Conservation (phyloP, 2,113 vertebrate species). For the Progne subis region DNA sequence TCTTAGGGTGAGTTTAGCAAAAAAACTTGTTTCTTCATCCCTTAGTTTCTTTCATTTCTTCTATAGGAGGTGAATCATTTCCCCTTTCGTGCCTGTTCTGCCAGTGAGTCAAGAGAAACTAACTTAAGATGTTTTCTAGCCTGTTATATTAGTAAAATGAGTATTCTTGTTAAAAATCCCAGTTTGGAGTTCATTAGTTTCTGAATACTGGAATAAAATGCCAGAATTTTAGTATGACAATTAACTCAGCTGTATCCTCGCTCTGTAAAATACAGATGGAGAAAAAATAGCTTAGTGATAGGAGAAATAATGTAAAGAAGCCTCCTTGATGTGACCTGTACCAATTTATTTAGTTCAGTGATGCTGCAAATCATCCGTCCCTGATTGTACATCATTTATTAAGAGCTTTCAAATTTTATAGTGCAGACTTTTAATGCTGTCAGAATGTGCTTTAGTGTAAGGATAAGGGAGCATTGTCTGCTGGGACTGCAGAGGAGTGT, state of each 20-base stretch:
- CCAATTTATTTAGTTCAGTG: background rate
- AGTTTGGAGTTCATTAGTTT: background rate
- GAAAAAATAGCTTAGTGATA: background rate
- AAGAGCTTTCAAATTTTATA: background rate
- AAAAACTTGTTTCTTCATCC: background rate
- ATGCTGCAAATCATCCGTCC: background rate
- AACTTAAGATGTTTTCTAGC: background rate
- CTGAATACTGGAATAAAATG: background rate
- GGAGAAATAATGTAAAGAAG: background rate
- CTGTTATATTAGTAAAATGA: background rate
- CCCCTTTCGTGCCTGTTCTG: background rate
- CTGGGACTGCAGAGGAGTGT: background rate
- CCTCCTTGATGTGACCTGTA: background rate
- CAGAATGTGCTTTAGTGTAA: background rate
- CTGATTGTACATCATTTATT: constrained; percentile 7
- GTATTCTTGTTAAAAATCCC: background rate
- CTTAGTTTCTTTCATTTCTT: background rate
- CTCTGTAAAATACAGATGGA: background rate
- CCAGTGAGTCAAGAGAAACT: background rate
- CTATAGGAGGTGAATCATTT: background rate
- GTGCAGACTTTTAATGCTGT: background rate
- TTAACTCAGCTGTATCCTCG: background rate
- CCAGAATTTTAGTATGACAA: background rate
- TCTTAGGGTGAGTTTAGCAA: background rate
- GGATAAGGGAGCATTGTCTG: background rate